phyloP scores from a whole-genome alignment of 2,113 vertebrate genomes.

The Zapornia atra region DNA sequence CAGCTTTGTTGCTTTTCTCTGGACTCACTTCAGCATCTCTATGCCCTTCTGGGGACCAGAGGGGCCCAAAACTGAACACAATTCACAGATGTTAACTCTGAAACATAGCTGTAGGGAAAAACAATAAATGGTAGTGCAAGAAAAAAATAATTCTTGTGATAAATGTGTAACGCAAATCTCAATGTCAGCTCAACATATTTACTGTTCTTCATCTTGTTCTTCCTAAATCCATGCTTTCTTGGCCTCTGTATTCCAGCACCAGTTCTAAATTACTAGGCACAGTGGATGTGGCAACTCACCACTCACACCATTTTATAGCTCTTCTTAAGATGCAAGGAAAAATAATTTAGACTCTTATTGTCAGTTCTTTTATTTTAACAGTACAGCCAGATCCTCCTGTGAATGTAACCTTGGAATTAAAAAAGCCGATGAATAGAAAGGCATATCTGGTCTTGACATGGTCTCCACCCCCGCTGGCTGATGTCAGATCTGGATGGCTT shows the following conservation, averaged over 20 bases:
- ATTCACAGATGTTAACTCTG: neutral
- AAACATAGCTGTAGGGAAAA: neutral
- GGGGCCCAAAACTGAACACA: too few species aligned
- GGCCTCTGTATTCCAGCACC: neutral
- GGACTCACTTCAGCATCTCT: too few species aligned
- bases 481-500: constrained; percentile 90
- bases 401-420: constrained; percentile 78
- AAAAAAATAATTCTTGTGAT: neutral
- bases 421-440: constrained; percentile 64
- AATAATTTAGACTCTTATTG: neutral
- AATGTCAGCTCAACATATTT: neutral
- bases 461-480: constrained; percentile 82
- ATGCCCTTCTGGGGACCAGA: too few species aligned
- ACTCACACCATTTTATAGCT: neutral
- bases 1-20: too few species aligned
- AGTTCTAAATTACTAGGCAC: neutral
- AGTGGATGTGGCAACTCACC: neutral
- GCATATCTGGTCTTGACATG: constrained; percentile 82
- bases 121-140: neutral
- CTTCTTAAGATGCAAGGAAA: neutral
- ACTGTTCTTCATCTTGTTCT: neutral
- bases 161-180: neutral
- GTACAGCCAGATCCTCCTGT: constrained; percentile 89
- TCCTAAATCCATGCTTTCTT: neutral
- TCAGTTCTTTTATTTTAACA: constrained; percentile 64